Percentiles rank a stretch among this genome's conserved stretches.
These are phyloP conservation scores for Pelobates cultripes DNA, from an alignment of 2,797 vertebrate genomes.

Conservation along the genomic window DNA sequence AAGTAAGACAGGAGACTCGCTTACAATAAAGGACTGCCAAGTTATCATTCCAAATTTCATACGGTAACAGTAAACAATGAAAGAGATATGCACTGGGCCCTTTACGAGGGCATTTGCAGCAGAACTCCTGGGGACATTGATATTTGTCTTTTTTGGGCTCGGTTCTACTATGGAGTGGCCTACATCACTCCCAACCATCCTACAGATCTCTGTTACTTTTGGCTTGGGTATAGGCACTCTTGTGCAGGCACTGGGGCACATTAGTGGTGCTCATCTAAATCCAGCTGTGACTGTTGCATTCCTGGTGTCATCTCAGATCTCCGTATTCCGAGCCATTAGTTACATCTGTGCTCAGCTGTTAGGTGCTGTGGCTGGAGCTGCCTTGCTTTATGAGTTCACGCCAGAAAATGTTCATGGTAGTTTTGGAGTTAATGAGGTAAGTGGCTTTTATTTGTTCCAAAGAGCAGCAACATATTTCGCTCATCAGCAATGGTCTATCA, in stretches of 20 bases:
- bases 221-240: conserved; percentile 74
- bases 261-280: conserved; percentile 77
- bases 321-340: conserved; percentile 67
- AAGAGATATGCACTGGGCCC: conserved; percentile 71
- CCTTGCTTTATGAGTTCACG: conserved; percentile 70
- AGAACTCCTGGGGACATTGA: conserved; percentile 74
- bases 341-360: conserved; percentile 72
- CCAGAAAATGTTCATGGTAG: conserved; percentile 67
- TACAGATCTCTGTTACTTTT: conserved; percentile 74
- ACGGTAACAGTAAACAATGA: conserved; percentile 70
- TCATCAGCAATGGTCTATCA: too few species aligned
- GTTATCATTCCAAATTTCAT: conserved; percentile 1
- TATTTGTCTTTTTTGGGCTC: conserved; percentile 78
- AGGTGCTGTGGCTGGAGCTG: conserved; percentile 72
- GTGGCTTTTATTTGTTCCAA: conserved; percentile 48
- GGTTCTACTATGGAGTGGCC: conserved; percentile 75
- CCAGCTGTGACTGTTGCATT: conserved; percentile 75
- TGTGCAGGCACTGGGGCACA: conserved; percentile 72
- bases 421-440: conserved; percentile 75
- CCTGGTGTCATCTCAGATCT: conserved; percentile 77
- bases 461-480: too few species aligned
- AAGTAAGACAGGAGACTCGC: conserved; percentile 23
- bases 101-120: conserved; percentile 71
- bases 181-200: conserved; percentile 68
- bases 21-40: conserved; percentile 12